Evolutionary conservation across 2,113 vertebrate species (phyloP).

Genomic region (Montifringilla adamsi): DNA sequence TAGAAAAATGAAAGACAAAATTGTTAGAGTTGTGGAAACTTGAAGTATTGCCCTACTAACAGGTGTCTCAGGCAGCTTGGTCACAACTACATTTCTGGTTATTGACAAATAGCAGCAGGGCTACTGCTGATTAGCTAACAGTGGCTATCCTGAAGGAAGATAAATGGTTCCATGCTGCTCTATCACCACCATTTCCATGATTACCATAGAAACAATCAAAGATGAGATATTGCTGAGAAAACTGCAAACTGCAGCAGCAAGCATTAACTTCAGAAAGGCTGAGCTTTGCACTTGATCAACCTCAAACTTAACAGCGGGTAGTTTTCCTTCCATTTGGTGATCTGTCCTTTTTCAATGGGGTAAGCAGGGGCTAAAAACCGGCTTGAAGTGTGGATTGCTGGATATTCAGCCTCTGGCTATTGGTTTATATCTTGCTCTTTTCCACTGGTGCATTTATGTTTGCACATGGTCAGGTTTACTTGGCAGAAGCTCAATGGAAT

Average conservation of each 20-base stretch:
- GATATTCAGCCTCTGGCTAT: background rate
- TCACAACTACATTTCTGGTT: background rate
- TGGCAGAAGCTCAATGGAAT: background rate
- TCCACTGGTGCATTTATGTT: background rate
- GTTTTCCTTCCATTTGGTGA: background rate
- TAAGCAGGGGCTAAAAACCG: background rate
- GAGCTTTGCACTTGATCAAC: background rate
- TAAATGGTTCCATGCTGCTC: background rate
- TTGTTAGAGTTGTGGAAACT: background rate
- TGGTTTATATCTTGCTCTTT: background rate
- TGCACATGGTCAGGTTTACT: background rate
- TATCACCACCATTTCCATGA: background rate
- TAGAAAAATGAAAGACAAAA: background rate
- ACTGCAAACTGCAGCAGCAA: background rate
- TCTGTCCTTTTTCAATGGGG: background rate
- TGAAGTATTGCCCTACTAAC: background rate
- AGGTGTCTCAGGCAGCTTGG: background rate
- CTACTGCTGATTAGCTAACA: background rate
- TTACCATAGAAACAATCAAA: background rate
- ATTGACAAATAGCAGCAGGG: background rate
- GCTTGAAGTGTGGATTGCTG: background rate
- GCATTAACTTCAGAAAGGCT: background rate
- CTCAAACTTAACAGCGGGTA: background rate
- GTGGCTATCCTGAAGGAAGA: background rate
- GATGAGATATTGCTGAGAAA: background rate